phyloP scores from a whole-genome alignment of 2,888 invertebrate species.

The Subacronicta megacephala region DNA sequence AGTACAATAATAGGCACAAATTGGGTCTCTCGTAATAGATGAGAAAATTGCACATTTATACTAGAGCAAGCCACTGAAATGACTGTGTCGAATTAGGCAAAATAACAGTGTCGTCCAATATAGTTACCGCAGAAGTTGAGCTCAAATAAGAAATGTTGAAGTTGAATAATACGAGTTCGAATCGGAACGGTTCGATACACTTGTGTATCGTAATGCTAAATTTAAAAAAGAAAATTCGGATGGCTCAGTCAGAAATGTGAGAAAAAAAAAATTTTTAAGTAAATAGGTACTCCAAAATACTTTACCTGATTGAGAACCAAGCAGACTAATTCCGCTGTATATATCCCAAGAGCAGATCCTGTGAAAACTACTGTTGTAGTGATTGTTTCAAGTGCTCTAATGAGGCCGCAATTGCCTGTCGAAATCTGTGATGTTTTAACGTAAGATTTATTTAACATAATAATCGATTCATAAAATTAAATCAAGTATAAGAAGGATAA shows the following conservation, averaged over 20 bases:
- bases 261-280: background rate
- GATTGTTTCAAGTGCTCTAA: conserved; percentile 80
- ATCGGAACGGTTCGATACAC: too few relatives aligned
- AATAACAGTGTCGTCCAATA: background rate
- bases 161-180: too few relatives aligned
- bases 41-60: conserved; percentile 33
- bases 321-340: conserved; percentile 81
- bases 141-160: too few relatives aligned
- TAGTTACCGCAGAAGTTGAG: background rate
- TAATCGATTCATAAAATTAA: background rate
- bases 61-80: background rate
- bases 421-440: conserved; percentile 80
- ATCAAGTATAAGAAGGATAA: too few relatives aligned
- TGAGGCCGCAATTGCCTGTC: conserved; percentile 83
- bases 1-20: conserved; percentile 32
- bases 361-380: conserved; percentile 75
- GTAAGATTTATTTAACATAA: too few relatives aligned
- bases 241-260: background rate
- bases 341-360: conserved; percentile 78
- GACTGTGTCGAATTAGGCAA: conserved; percentile 5
- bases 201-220: background rate
- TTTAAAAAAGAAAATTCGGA: background rate
- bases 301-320: conserved; percentile 83
- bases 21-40: conserved; percentile 10
- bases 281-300: background rate